Conservation (phyloP, 2,113 vertebrate genomes). For the Aspiorhynchus laticeps region DNA sequence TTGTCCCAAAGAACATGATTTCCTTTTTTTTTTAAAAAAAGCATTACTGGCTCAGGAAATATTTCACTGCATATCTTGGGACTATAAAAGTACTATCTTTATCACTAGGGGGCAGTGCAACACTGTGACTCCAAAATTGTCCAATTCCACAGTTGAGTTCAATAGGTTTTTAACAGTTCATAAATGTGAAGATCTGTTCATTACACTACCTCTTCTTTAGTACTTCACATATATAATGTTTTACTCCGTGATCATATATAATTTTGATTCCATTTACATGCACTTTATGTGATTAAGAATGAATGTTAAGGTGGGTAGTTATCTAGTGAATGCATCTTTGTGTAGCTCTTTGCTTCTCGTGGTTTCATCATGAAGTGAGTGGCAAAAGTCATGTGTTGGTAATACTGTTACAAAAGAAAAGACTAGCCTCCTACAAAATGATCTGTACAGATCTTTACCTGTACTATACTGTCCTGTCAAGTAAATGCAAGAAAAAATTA, state of each 20-base stretch:
- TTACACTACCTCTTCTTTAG: not conserved
- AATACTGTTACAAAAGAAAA: not conserved
- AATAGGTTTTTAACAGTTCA: not conserved
- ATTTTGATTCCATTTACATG: not conserved
- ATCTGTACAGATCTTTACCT: not conserved
- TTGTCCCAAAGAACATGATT: not conserved
- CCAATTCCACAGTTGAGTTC: not conserved
- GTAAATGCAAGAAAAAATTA: not conserved
- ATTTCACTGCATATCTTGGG: no score
- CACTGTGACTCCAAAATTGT: not conserved
- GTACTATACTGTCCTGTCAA: not conserved
- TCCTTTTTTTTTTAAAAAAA: not conserved
- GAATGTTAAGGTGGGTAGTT: not conserved
- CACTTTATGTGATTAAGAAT: not conserved
- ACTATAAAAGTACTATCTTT: not conserved
- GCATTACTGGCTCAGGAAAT: not conserved
- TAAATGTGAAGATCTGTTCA: not conserved
- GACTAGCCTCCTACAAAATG: not conserved
- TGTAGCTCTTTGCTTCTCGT: not conserved
- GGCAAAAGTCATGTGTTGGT: not conserved
- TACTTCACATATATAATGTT: not conserved
- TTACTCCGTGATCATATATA: not conserved
- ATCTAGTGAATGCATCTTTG: not conserved
- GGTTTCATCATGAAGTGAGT: not conserved
- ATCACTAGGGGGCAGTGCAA: conserved; percentile 25